Base-by-base conservation (phyloP, 92 coral and sea anemone genomes). In the Micromussa lordhowensis region DNA sequence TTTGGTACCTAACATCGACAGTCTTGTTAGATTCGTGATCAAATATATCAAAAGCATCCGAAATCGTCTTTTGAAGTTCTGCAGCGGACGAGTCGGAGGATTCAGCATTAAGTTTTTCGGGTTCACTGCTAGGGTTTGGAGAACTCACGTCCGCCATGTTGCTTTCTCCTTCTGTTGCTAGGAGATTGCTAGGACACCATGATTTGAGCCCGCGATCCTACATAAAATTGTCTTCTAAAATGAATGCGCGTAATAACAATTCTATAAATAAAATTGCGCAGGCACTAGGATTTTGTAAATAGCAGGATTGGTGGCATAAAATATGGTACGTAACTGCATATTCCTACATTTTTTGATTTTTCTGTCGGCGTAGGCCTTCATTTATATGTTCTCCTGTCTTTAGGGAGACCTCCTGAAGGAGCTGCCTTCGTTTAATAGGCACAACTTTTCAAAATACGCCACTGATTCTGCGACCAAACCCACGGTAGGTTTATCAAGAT, bases 11-110 rank as follows among this genome's bases (percentile, higher is more conserved):
- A 61, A 98, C 98, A 79, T 98, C 99, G n/a, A 98, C 99, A 74
- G 99, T 98, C 92, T 98, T 98, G 87, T 98, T 98, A 36, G 99
- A 93, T 90, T 98, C 99, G 79, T 98, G 99, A 82, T 98, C 99
- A 79, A 98, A 98, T 72, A 96, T 98, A 85, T 98, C 99, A 86
- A 98, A 98, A 53, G 99, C 95, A 85, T 96, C 98, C 63, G 96
- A 34, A 49, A 98, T 98, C 66, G 84, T 93, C 86, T 96, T 98
- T 80, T 96, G 99, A 30, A 98, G 87, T 63, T 94, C 98, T 58
- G 99, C 96, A 71, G 98, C 98, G 53, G 94, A 82, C 24, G 95
- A 92, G 87, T 98, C 99, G 3, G 94, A 89, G 71, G 86, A 85
- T 80, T 98, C 99, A 10, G 89, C 54, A 7, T 88, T 17, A 1